Conservation (phyloP, 2,113 vertebrate genomes). For the Coreoperca whiteheadi region DNA sequence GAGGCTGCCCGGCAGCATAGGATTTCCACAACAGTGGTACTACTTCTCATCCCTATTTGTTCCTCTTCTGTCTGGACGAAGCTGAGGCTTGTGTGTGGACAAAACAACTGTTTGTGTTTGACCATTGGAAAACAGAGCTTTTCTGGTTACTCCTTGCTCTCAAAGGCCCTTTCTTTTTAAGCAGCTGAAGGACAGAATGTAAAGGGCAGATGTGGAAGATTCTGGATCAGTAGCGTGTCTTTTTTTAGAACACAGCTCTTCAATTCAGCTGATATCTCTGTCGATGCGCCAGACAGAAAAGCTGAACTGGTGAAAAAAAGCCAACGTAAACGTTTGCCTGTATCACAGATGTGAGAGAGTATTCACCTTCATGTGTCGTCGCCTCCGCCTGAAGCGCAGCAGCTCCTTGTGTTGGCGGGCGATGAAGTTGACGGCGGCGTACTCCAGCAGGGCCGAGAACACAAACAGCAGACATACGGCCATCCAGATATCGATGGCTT, state of each 20-base stretch:
- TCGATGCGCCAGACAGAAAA: no score
- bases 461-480: conserved; percentile 98
- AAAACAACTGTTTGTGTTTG: background rate
- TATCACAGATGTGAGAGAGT: background rate
- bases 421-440: conserved; percentile 98
- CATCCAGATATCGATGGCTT: conserved; percentile 99
- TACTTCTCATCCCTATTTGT: background rate
- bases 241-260: no score
- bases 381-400: conserved; percentile 95
- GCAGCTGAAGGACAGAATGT: background rate
- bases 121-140: background rate
- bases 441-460: conserved; percentile 97
- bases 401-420: conserved; percentile 99
- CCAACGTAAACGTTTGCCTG: background rate
- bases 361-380: conserved; percentile 95
- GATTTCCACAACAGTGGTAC: background rate
- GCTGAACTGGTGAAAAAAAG: background rate
- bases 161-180: background rate
- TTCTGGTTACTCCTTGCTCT: background rate
- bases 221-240: background rate
- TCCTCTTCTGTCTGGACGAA: background rate
- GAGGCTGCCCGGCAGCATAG: background rate
- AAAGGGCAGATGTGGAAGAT: background rate
- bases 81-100: background rate
- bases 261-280: no score